A percentile compares a stretch with the other conserved stretches of the same genome.
Conservation (phyloP, 2,797 vertebrate genomes). For the Anabacerthia variegaticeps region DNA sequence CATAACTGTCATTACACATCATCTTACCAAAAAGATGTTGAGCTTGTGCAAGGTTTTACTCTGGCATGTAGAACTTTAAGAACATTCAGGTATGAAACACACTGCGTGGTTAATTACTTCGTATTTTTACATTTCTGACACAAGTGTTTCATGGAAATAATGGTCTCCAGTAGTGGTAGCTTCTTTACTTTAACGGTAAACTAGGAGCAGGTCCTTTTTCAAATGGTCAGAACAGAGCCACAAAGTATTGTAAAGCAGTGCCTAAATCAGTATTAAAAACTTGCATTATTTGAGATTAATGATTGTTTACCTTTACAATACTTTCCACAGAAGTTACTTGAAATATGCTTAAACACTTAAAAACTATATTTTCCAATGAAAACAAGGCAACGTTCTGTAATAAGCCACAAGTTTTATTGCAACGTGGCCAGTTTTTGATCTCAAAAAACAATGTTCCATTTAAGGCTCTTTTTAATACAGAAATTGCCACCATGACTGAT, state of each 20-base stretch:
- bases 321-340: constrained; percentile 62
- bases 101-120: neutral
- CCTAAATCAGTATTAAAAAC: constrained; percentile 45
- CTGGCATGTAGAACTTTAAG: constrained; percentile 65
- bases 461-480: constrained; percentile 90
- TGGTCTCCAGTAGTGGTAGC: constrained; percentile 52
- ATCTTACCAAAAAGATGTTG: neutral
- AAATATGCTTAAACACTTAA: constrained; percentile 68
- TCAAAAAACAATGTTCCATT: constrained; percentile 90
- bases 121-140: constrained; percentile 34
- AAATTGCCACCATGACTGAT: constrained; percentile 84
- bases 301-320: constrained; percentile 66
- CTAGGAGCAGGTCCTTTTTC: constrained; percentile 45
- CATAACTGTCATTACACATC: neutral
- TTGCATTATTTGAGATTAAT: constrained; percentile 66
- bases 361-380: constrained; percentile 74
- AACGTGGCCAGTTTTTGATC: constrained; percentile 87
- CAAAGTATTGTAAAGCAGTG: constrained; percentile 51
- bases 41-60: constrained; percentile 27
- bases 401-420: constrained; percentile 96
- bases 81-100: constrained; percentile 54
- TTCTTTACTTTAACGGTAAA: constrained; percentile 50
- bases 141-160: constrained; percentile 54
- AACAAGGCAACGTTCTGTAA: constrained; percentile 81
- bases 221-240: constrained; percentile 56